phyloP scores from a whole-genome alignment of 2,113 vertebrate species.

The Salvelinus sp. region DNA sequence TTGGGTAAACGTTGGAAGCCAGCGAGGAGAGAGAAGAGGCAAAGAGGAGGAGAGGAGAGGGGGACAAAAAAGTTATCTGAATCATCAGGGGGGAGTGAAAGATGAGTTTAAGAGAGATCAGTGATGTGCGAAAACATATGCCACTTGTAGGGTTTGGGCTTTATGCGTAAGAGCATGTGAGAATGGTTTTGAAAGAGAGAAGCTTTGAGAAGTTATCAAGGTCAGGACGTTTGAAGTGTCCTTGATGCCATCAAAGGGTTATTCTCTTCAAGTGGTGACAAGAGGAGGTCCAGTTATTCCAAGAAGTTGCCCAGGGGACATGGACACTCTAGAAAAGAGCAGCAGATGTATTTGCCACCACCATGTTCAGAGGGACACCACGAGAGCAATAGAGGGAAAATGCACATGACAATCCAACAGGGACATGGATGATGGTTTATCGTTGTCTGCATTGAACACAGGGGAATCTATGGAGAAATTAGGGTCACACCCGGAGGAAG shows the following conservation, averaged over 20 bases:
- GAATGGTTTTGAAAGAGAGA: neutral
- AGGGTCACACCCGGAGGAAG: neutral
- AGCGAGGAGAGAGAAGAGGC: neutral
- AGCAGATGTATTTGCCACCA: neutral
- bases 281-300: conserved; percentile 17
- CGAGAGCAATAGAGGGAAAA: neutral
- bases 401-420: neutral
- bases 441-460: neutral
- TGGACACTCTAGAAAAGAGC: conserved; percentile 1
- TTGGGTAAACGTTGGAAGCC: neutral
- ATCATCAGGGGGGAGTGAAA: conserved; percentile 13
- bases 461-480: neutral
- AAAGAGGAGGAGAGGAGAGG: conserved; percentile 1
- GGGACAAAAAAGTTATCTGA: conserved; percentile 5
- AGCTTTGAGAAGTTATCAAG: neutral
- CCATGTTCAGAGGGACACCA: conserved; percentile 15
- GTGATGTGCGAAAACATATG: conserved; percentile 62
- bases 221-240: conserved; percentile 21
- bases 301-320: conserved; percentile 20
- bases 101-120: conserved; percentile 42
- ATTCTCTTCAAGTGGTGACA: conserved; percentile 21
- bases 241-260: conserved; percentile 14
- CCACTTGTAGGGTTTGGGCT: conserved; percentile 37
- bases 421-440: neutral
- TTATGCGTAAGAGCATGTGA: conserved; percentile 39